Evolutionary conservation across 2,888 invertebrate species (phyloP).

Genomic region (Chloroclystis v-ata): DNA sequence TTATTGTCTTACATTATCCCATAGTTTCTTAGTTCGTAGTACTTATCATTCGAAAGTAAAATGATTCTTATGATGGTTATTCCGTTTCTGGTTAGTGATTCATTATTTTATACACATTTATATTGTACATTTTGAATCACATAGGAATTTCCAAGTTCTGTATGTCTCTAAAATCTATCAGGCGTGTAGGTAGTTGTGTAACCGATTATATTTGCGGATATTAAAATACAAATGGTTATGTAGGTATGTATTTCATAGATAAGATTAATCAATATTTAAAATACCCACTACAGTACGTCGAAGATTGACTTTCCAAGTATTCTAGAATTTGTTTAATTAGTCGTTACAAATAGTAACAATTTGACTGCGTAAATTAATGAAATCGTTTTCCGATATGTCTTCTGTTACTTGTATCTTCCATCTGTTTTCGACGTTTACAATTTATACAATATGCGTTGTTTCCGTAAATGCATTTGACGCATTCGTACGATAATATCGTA

Average conservation of each 20-base stretch:
- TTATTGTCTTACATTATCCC: conserved; percentile 37
- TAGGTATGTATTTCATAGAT: conserved; percentile 22
- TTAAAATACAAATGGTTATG: conserved; percentile 13
- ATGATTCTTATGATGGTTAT: conserved; percentile 61
- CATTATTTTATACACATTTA: conserved; percentile 16
- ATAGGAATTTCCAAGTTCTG: conserved; percentile 4
- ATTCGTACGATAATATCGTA: too few species aligned
- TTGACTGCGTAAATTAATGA: too few species aligned
- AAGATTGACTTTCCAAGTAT: too few species aligned
- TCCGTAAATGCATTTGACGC: background rate
- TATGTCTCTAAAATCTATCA: background rate
- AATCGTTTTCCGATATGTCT: too few species aligned
- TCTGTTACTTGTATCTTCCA: conserved; percentile 2
- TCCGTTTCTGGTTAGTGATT: conserved; percentile 65
- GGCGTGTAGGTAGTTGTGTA: conserved; percentile 4
- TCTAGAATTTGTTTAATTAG: too few species aligned
- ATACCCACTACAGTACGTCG: background rate
- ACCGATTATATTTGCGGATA: background rate
- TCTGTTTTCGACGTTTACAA: background rate
- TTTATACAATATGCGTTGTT: background rate
- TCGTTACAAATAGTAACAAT: too few species aligned
- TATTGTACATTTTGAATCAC: conserved; percentile 14
- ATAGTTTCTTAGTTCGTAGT: conserved; percentile 44
- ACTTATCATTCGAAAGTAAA: conserved; percentile 35
- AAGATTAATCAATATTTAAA: background rate